Percentiles rank a stretch among this genome's conserved stretches.
Evolutionary conservation across 2,797 vertebrate genomes (phyloP).

Genomic region (Lerista edwardsae): DNA sequence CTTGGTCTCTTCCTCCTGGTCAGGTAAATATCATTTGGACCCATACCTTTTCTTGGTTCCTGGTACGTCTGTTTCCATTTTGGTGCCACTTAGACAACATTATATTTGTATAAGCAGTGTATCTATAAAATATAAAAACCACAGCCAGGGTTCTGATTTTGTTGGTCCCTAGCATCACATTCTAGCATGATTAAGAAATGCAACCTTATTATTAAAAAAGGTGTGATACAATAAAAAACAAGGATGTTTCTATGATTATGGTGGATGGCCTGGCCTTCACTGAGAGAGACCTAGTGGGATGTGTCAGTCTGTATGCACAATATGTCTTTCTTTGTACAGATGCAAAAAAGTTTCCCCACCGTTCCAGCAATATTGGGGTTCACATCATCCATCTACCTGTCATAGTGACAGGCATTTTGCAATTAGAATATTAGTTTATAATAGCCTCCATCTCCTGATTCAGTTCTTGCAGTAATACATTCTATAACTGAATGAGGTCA

Average conservation of each 20-base stretch:
- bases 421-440: background rate
- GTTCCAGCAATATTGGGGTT: too few species aligned
- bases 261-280: background rate
- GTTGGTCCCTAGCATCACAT: background rate
- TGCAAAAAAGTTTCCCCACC: background rate
- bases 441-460: background rate
- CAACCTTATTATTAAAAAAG: background rate
- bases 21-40: constrained; percentile 77
- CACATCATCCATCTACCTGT: background rate
- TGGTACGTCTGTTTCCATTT: background rate
- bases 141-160: background rate
- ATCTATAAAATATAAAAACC: background rate
- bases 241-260: background rate
- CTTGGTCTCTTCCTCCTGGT: constrained; percentile 83
- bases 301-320: too few species aligned
- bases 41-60: background rate
- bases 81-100: background rate
- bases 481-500: background rate
- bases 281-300: background rate
- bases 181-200: background rate
- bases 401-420: background rate
- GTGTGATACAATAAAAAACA: too few species aligned
- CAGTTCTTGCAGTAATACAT: background rate
- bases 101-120: background rate
- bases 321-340: background rate